Base-by-base conservation (phyloP, 2,113 vertebrate species). In the Nasalis larvatus region DNA sequence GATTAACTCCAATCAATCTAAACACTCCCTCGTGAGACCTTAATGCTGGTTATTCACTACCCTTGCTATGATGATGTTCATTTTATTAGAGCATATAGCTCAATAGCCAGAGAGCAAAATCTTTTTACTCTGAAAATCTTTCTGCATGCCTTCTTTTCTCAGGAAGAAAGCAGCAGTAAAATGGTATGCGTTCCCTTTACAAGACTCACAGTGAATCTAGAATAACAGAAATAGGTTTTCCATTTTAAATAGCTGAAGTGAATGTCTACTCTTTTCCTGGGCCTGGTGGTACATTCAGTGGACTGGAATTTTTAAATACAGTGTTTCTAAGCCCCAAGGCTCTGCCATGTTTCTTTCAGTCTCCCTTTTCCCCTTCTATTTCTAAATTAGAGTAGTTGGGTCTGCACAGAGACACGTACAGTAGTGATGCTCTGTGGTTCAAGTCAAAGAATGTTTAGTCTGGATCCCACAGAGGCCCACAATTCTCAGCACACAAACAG, bases 381-480 rank as follows among this genome's bases (percentile, higher is more conserved):
- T 92, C 89, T 83, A 68, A 92, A 92, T 92, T 58, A 74, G 54
- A 86, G 81, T 40, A 13, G 16, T 71, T 56, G 76, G 86, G 47
- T 88, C 94, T 91, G 60, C 63, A 20, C 32, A n/a, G 96, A 92
- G 91, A 92, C 77, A 52, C 52, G 2, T 68, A 52, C 30, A n/a
- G 96, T 37, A 88, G 63, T 32, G 71, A 94, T 45, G 49, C 69
- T 78, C 27, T 58, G 85, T 21, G 87, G 91, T 47, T 93, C 88
- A 35, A 66, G 77, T 73, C 88, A 93, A 91, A 95, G 94, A 90
- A 83, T 95, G 89, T 76, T 92, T 97, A 30, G 4, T 95, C 95
- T 23, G 74, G 92, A 52, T 96, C 85, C 94, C 98, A 98, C 97
- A 98, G 76, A 98, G 87, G 86, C 84, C 89, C 58, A 12, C 45